phyloP scores from a whole-genome alignment of 2,888 invertebrate species.

The Fragum whitleyi region DNA sequence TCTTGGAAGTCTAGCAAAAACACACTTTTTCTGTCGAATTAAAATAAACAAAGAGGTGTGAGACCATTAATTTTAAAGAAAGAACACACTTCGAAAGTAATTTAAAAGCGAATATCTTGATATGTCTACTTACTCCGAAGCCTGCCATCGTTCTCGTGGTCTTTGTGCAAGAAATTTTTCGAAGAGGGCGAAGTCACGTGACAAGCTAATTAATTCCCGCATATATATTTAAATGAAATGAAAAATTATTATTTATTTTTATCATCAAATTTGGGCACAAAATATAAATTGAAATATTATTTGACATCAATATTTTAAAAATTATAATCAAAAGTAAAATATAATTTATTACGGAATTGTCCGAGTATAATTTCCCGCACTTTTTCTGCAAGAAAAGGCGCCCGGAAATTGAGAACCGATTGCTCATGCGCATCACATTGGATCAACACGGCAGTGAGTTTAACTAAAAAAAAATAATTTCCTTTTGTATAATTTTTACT shows the following conservation, averaged over 20 bases:
- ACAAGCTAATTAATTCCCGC: slow-evolving; percentile 5
- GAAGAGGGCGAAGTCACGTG: slow-evolving; percentile 13
- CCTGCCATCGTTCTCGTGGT: slow-evolving; percentile 47
- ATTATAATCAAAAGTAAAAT: no score
- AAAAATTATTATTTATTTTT: neutral
- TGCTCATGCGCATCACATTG: slow-evolving; percentile 23
- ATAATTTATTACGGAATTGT: neutral
- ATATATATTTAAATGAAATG: neutral
- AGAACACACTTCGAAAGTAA: no score
- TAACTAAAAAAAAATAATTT: no score
- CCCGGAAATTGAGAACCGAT: neutral
- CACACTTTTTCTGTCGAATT: no score
- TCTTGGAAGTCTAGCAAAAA: no score
- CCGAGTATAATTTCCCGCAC: slow-evolving; percentile 1
- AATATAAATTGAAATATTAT: neutral
- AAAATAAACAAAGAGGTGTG: no score
- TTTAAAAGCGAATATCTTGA: no score
- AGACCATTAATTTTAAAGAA: no score
- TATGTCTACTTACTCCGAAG: slow-evolving; percentile 53
- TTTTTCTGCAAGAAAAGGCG: neutral
- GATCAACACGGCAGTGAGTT: no score
- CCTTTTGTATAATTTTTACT: no score
- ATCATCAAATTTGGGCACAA: no score
- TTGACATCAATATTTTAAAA: neutral
- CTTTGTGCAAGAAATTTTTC: neutral